phyloP scores from a whole-genome alignment of 2,113 vertebrate genomes.

The Crypturellus undulatus region DNA sequence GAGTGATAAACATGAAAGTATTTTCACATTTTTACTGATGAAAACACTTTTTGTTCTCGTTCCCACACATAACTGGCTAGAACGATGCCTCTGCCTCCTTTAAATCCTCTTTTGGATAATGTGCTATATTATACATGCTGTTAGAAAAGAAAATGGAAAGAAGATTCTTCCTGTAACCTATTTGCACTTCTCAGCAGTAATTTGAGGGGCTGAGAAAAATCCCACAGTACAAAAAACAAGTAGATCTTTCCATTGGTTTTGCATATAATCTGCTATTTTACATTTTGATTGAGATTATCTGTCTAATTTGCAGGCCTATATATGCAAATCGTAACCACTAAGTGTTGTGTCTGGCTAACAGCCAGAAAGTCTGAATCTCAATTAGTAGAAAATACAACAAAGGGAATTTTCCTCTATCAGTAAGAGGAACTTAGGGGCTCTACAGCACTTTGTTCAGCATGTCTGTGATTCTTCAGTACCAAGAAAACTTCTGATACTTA shows the following conservation, averaged over 20 bases:
- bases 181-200: background rate
- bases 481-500: background rate
- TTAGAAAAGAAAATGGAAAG: constrained; percentile 36
- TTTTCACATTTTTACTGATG: background rate
- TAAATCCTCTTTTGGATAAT: background rate
- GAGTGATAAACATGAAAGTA: background rate
- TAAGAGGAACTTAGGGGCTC: constrained; percentile 8
- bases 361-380: constrained; percentile 40
- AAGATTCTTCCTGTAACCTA: background rate
- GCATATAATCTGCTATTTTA: constrained; percentile 2
- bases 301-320: background rate
- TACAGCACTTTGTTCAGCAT: background rate
- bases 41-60: constrained; percentile 51
- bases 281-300: constrained; percentile 31
- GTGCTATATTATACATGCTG: background rate
- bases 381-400: background rate
- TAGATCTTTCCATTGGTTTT: background rate
- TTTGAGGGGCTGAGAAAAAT: constrained; percentile 18
- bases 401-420: background rate
- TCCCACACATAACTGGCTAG: constrained; percentile 4
- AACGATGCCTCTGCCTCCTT: constrained; percentile 19
- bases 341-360: constrained; percentile 11
- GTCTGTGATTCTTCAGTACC: background rate
- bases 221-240: fast-evolving
- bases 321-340: constrained; percentile 19